Evolutionary conservation across 2,113 vertebrate genomes (phyloP), one percentile per base, ranked within the genome.

Genomic region (Manacus vitellinus): DNA sequence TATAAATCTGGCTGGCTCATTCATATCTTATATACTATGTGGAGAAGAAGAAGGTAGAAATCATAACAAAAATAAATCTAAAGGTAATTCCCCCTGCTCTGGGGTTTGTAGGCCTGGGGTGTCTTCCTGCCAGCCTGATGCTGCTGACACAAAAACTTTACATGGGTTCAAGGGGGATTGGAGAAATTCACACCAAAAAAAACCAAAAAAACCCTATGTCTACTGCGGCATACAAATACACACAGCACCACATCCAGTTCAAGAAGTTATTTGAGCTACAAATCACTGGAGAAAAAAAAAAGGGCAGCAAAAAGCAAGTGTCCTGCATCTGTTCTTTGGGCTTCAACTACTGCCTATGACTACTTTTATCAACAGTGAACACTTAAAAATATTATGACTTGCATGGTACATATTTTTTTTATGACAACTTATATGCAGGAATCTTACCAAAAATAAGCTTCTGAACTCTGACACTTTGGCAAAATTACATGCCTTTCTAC

Each of bases 381-480:
- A 39, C 33, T 75, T 35, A 14, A 5, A 79, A 18, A 19, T 25
- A 10, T 11, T n/a, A 56, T 8, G 23, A 71, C 22, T 41, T 44
- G 14, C 9, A 31, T 0, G 0, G 30, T 3, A 24, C 0, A 0
- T 21, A 27, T 5, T 15, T 1, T 15, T 1, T 82, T 88, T 9
- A 47, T 19, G 3, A 46, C 9, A 4, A 23, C 7, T 65, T 68
- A 25, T 27, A 31, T 44, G 59, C 4, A 47, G 21, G n/a, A 79
- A 88, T 27, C 12, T 67, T 55, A 62, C 6, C 2, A 27, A 37
- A 55, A 63, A 31, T 10, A 44, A 25, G 20, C 10, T 67, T 30
- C 56, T 65, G 44, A 82, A 63, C 11, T 62, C 55, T 66, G 14
- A 67, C 3, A 7, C 35, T 55, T 68, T 27, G 37, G 6, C 16